A percentile compares a stretch with the other conserved stretches of the same genome.
Conservation (phyloP, 1,140 invertebrate species). For the Holcopasites calliopsidis region DNA sequence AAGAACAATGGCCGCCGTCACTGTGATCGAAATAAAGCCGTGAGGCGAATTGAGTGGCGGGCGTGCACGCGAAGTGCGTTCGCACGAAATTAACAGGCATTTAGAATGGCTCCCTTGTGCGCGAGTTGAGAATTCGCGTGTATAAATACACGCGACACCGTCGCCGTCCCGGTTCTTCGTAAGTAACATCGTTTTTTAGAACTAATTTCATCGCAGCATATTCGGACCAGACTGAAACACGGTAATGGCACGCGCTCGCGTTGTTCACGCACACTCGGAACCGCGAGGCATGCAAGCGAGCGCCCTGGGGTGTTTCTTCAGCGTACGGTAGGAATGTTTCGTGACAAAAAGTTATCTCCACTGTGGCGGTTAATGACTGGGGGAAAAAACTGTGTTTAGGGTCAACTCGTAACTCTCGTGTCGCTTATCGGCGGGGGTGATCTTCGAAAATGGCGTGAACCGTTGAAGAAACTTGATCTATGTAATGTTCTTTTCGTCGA, state of each 20-base stretch:
- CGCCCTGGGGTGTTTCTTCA: background rate
- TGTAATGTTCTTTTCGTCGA: background rate
- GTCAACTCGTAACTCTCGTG: conserved; percentile 2
- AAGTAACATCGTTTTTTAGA: background rate
- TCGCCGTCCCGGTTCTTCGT: background rate
- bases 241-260: background rate
- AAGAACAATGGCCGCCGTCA: conserved; percentile 15
- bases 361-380: background rate
- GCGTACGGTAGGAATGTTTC: background rate
- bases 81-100: conserved; percentile 6
- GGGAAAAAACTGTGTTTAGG: conserved; percentile 6
- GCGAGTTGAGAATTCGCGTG: conserved; percentile 5
- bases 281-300: background rate
- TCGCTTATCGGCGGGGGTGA: background rate
- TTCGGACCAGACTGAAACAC: background rate
- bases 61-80: background rate
- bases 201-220: conserved; percentile 24
- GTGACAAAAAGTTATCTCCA: conserved; percentile 31
- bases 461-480: background rate
- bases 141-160: conserved; percentile 14
- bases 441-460: background rate
- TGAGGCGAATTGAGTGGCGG: background rate
- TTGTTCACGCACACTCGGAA: background rate
- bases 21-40: conserved; percentile 3
- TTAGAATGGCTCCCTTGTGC: conserved; percentile 19